phyloP scores from a whole-genome alignment of 2,113 vertebrate genomes.

The Syrrhaptes paradoxus region DNA sequence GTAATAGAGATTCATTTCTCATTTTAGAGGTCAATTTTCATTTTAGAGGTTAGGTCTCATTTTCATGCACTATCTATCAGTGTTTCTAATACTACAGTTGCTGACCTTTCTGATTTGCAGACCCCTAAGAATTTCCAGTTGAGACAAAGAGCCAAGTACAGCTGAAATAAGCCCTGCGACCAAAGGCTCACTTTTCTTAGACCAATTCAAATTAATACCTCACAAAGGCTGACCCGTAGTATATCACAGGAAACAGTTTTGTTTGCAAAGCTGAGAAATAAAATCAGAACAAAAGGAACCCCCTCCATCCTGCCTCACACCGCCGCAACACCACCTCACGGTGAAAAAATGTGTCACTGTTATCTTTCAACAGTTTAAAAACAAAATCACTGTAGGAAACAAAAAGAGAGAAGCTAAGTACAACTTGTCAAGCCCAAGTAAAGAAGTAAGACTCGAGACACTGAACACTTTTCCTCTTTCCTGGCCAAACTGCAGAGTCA shows the following conservation, averaged over 20 bases:
- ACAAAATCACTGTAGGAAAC: neutral
- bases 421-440: neutral
- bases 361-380: neutral
- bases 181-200: neutral
- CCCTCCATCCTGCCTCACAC: neutral
- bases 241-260: neutral
- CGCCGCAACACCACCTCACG: neutral
- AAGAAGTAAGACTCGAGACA: neutral
- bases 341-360: neutral
- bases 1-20: constrained; percentile 22
- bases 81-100: neutral
- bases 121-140: constrained; percentile 43
- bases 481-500: neutral
- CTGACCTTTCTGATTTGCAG: constrained; percentile 63
- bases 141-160: constrained; percentile 44
- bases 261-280: neutral
- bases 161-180: neutral
- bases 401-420: neutral
- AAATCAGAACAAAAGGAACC: neutral
- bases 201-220: neutral
- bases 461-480: neutral
- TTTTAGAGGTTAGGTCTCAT: constrained; percentile 48
- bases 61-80: constrained; percentile 62
- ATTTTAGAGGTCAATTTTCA: constrained; percentile 49
- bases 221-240: neutral